Percentiles rank a stretch among this genome's conserved stretches.
Evolutionary conservation across 2,797 vertebrate species (phyloP).

Genomic region (Helostoma temminkii): DNA sequence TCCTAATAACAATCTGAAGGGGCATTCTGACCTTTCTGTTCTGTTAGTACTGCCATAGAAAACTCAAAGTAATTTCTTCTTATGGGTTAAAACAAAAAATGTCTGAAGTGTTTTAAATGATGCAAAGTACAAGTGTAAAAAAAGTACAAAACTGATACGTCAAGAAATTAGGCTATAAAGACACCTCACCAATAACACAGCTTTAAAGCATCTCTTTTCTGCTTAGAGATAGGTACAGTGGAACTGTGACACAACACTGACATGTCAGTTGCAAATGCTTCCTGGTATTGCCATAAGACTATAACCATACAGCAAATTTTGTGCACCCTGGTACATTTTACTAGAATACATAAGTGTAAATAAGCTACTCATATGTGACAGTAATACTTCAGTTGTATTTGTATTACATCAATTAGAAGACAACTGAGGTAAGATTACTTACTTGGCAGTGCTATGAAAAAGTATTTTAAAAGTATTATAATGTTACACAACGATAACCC

Average conservation of each 20-base stretch:
- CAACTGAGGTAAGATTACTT: background rate
- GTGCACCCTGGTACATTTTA: too few relatives aligned
- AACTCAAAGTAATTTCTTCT: background rate
- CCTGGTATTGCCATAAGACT: too few relatives aligned
- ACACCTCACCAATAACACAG: too few relatives aligned
- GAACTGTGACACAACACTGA: too few relatives aligned
- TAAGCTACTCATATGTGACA: background rate
- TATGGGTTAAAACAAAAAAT: slow-evolving; percentile 1
- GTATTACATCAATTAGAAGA: background rate
- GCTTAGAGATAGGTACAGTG: too few relatives aligned
- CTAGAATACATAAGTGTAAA: too few relatives aligned
- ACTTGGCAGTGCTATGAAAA: too few relatives aligned
- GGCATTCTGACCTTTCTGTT: background rate
- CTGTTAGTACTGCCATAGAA: background rate
- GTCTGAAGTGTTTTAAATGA: slow-evolving; percentile 3
- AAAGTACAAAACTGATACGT: background rate
- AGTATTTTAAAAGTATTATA: too few relatives aligned
- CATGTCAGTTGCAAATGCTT: too few relatives aligned
- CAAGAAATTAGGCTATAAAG: background rate
- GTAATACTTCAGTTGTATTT: slow-evolving; percentile 8
- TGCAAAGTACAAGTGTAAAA: background rate
- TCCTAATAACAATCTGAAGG: slow-evolving; percentile 20
- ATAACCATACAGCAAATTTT: too few relatives aligned
- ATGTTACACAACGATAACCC: too few relatives aligned
- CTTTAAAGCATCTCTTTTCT: too few relatives aligned